Evolutionary conservation across 1,140 invertebrate species (phyloP).

Genomic region (Sinonovacula constricta): DNA sequence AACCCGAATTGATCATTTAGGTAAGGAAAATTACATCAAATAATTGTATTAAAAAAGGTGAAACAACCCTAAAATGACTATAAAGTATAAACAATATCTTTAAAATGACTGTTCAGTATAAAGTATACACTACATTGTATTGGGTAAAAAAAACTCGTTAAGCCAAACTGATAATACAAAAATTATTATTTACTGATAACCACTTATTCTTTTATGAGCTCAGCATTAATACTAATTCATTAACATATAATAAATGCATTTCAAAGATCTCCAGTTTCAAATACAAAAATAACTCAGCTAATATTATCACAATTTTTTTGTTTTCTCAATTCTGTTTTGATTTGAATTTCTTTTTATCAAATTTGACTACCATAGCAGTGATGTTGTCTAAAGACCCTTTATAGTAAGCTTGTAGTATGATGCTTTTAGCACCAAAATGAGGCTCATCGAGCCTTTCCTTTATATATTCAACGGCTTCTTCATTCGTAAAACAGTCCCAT

Average conservation of each 20-base stretch:
- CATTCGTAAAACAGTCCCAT: constrained; percentile 97
- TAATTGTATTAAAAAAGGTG: no score
- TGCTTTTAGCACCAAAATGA: constrained; percentile 92
- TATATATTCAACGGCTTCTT: constrained; percentile 90
- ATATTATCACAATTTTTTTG: constrained; percentile 80
- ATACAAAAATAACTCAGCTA: no score
- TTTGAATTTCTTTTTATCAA: constrained; percentile 74
- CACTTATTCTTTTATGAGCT: no score
- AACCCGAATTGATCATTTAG: no score
- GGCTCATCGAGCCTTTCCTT: constrained; percentile 85
- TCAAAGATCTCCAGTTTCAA: no score
- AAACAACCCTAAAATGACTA: no score
- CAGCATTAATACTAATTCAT: no score
- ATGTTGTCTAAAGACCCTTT: constrained; percentile 97
- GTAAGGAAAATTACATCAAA: no score
- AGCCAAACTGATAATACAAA: no score
- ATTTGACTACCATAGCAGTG: constrained; percentile 94
- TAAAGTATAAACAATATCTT: no score
- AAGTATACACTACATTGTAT: not conserved
- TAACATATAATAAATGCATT: no score
- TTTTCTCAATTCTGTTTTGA: constrained; percentile 52
- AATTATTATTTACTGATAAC: no score
- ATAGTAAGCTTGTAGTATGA: constrained; percentile 93
- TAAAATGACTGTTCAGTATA: not conserved
- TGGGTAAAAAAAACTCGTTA: not conserved